Conservation (phyloP, 2,113 vertebrate species). For the Pangasianodon gigas region DNA sequence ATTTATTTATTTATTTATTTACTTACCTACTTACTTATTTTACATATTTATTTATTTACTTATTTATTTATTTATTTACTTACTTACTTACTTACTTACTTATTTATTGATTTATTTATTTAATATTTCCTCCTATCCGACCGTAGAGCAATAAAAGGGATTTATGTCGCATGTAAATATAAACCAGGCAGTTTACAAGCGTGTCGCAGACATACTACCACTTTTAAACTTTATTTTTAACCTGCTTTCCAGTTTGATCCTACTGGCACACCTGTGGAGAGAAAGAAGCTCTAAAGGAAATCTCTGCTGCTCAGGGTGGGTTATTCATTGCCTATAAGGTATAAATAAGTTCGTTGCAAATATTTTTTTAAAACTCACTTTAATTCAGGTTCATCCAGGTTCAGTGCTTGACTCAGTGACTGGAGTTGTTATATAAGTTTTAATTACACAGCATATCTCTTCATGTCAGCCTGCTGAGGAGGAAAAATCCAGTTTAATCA, state of each 20-base stretch:
- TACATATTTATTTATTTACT: background rate
- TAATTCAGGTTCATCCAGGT: too few relatives aligned
- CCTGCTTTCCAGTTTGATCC: background rate
- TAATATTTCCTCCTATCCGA: background rate
- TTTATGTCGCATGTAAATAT: background rate
- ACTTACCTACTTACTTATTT: too few relatives aligned
- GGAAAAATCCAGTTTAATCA: background rate
- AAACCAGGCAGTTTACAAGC: background rate
- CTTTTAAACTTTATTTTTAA: background rate
- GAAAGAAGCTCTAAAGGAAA: background rate
- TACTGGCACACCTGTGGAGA: background rate
- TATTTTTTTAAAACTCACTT: too few relatives aligned
- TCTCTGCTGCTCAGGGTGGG: background rate
- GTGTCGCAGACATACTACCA: background rate
- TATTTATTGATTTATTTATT: background rate
- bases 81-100: background rate
- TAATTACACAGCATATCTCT: background rate
- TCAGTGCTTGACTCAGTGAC: background rate
- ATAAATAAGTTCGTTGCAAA: too few relatives aligned
- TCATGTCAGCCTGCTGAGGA: background rate
- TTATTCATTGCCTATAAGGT: background rate
- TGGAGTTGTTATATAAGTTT: background rate
- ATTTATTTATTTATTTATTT: too few relatives aligned
- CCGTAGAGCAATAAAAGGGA: background rate
- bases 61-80: background rate